Conservation (phyloP, 2,113 vertebrate genomes). For the Pelodiscus sinensis region DNA sequence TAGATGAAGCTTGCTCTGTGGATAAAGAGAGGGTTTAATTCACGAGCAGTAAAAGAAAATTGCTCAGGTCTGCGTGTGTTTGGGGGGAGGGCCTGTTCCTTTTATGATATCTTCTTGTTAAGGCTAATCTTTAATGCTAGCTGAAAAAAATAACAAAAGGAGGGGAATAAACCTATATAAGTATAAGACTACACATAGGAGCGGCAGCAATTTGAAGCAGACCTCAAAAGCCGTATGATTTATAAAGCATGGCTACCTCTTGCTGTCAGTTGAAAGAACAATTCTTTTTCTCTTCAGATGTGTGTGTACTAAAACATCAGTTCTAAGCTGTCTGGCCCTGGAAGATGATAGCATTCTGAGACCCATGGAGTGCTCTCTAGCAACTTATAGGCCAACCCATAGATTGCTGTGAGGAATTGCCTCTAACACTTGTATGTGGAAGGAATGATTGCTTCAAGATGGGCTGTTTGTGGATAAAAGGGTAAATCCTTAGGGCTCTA, state of each 20-base stretch:
- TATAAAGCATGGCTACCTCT: not conserved
- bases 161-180: not conserved
- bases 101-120: not conserved
- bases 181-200: not conserved
- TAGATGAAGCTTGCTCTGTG: slow-evolving; percentile 27
- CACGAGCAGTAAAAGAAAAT: slow-evolving; percentile 43
- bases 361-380: not conserved
- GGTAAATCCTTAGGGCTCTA: not conserved
- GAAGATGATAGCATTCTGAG: not conserved
- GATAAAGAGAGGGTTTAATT: slow-evolving; percentile 61
- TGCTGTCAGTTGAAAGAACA: not conserved
- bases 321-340: not conserved
- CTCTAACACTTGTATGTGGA: not conserved
- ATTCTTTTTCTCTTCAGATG: not conserved
- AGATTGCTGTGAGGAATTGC: not conserved
- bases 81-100: not conserved
- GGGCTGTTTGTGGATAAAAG: not conserved
- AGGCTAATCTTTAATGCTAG: not conserved
- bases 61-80: not conserved
- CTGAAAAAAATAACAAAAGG: not conserved
- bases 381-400: not conserved
- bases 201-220: not conserved
- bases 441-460: not conserved
- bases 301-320: not conserved
- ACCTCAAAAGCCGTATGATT: fast-evolving